phyloP scores from a whole-genome alignment of 2,113 vertebrate species.

The Circaetus cinerascens region DNA sequence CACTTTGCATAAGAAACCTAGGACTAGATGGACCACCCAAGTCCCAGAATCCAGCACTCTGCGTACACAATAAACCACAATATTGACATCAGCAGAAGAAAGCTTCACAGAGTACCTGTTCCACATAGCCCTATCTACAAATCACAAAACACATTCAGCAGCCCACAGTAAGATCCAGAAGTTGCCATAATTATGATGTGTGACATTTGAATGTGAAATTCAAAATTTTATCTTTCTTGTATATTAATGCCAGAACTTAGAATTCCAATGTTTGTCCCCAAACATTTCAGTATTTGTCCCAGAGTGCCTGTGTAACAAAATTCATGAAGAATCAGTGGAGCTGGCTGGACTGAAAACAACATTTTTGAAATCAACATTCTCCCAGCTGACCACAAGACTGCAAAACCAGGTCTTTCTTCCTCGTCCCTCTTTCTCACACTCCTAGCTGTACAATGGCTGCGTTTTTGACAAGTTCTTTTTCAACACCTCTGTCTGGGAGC shows the following conservation, averaged over 20 bases:
- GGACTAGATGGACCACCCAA: background rate
- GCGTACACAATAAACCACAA: background rate
- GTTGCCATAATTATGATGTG: conserved; percentile 14
- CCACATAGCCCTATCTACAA: background rate
- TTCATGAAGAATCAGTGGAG: background rate
- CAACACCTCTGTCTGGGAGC: background rate
- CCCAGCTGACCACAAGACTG: background rate
- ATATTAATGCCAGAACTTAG: background rate
- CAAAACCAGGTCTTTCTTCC: background rate
- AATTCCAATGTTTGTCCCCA: background rate
- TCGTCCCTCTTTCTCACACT: background rate
- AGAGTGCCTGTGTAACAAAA: background rate
- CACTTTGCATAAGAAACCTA: background rate
- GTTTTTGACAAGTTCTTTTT: background rate
- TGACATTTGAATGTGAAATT: background rate
- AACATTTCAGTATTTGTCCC: background rate
- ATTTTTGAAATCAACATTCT: background rate
- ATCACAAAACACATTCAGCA: background rate
- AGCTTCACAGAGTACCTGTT: background rate
- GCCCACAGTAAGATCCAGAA: background rate
- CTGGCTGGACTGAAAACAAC: background rate
- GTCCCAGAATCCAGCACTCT: background rate
- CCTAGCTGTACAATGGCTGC: background rate
- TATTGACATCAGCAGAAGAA: background rate
- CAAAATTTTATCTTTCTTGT: background rate